Conservation (phyloP, 2,113 vertebrate genomes). For the Eulemur macaco region DNA sequence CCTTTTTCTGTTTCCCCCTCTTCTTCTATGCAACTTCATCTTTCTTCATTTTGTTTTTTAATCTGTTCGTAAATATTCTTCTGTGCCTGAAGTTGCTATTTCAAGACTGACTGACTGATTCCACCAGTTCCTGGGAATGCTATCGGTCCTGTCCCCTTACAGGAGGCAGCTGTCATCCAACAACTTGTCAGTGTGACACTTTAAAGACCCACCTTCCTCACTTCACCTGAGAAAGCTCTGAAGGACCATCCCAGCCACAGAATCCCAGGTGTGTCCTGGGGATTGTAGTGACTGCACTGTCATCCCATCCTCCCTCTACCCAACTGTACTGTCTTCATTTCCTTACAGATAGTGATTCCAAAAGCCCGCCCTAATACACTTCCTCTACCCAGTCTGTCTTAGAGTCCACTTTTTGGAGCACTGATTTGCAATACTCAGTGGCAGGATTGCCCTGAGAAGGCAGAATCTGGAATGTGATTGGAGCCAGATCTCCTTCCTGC, state of each 20-base stretch:
- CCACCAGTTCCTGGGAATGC: accelerated
- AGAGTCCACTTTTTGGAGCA: neutral
- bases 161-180: no score
- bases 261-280: no score
- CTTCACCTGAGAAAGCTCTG: neutral
- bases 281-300: neutral
- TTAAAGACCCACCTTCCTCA: neutral
- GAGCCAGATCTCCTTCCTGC: neutral
- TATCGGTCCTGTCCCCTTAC: neutral
- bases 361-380: neutral
- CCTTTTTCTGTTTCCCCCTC: neutral
- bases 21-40: neutral
- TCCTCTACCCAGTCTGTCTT: no score
- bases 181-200: accelerated
- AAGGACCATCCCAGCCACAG: neutral
- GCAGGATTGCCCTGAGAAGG: neutral
- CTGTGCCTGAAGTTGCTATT: neutral
- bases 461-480: neutral
- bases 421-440: neutral
- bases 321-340: neutral
- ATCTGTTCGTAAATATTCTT: neutral
- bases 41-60: neutral
- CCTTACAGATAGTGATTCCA: no score
- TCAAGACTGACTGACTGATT: neutral
- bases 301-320: no score